Evolutionary conservation across 2,797 vertebrate species (phyloP), one percentile per base, ranked within the genome.

Genomic region (Setipinna tenuifilis): DNA sequence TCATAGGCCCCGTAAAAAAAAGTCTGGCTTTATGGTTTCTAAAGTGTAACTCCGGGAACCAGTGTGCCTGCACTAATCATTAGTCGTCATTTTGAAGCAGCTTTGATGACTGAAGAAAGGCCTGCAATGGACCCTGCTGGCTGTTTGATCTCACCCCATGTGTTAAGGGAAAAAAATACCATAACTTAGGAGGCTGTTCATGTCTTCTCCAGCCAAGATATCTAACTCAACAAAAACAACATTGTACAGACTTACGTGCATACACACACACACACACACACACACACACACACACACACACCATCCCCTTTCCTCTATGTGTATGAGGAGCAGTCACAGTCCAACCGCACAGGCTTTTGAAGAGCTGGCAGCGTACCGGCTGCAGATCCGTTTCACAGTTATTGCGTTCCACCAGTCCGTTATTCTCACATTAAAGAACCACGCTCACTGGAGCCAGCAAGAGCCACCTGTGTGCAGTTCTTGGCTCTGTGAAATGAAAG

Each of bases 181-280:
- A 35, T 14, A 1, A 19, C 31, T 78, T 17, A 12, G 41, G 31
- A 78, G 71, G 6, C 31, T 6, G 16, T 7, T 78, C 71, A 68
- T 19, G 71, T 78, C 31, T 78, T 78, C 71, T 78, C 5, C 71
- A 21, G 71, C 71, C 71, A 78, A 44, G 71, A 78, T 25, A 44
- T 41, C 71, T 78, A 16, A 78, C 71, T 78, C 31, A 78, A 41
- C 71, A 78, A 78, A 41, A 44, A 41, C 16, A 44, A 78, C 31
- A 14, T 12, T n/a, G 1, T n/a, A 23, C 59, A 23, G 7, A 23
- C 59, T 14, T 23, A 25, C 23, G 11, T 23, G 25, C 23, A 25
- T 10, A 25, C 61, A n/a, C 59, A 61, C 59, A 61, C 21, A 61
- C 59, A n/a, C 59, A 61, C 59, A 61, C 19, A 61, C 21, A 61